A percentile compares a stretch with the other conserved stretches of the same genome.
Conservation (phyloP, 1,140 invertebrate species). For the Drosophila persimilis region DNA sequence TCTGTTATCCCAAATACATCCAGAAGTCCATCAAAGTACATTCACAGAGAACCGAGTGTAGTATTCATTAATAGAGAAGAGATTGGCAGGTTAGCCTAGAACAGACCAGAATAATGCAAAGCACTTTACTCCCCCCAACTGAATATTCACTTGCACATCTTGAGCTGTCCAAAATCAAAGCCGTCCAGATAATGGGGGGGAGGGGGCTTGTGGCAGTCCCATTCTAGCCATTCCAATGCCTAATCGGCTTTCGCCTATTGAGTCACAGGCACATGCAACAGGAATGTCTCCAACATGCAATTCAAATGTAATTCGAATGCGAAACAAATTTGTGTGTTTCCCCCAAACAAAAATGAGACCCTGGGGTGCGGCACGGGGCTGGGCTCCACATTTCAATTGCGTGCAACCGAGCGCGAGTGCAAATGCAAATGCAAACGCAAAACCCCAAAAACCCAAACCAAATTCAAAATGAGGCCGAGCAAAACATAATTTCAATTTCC, state of each 20-base stretch:
- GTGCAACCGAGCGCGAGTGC: slow-evolving; percentile 8
- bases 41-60: no score
- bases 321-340: not conserved
- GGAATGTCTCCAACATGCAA: slow-evolving; percentile 14
- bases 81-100: no score
- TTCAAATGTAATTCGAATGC: slow-evolving; percentile 34
- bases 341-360: slow-evolving; percentile 21
- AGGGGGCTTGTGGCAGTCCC: no score
- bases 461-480: slow-evolving; percentile 59
- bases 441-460: slow-evolving; percentile 17
- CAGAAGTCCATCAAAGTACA: no score
- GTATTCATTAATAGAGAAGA: no score
- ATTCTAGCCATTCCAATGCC: not conserved
- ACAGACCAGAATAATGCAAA: no score
- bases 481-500: slow-evolving; percentile 77
- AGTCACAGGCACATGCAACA: slow-evolving; percentile 6
- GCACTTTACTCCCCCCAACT: not conserved
- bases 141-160: slow-evolving; percentile 2
- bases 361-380: slow-evolving; percentile 1
- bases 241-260: slow-evolving; percentile 34
- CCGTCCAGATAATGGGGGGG: not conserved
- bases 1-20: no score
- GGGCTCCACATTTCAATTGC: slow-evolving; percentile 37
- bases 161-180: not conserved
- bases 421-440: not conserved